Evolutionary conservation across 1,140 invertebrate genomes (phyloP).

Genomic region (Neocloeon triangulifer): DNA sequence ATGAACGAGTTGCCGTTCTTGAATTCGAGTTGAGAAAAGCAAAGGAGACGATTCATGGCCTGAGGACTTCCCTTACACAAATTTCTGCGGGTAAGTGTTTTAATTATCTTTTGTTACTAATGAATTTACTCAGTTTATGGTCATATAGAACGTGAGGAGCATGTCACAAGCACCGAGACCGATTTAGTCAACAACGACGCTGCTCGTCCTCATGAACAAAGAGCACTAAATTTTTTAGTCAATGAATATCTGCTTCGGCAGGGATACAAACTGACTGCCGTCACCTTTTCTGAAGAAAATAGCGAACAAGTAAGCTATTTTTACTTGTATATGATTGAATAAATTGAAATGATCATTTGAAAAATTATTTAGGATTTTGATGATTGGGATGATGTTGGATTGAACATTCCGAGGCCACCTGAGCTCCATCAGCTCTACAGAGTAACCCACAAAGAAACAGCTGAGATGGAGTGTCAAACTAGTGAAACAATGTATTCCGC

Average conservation of each 20-base stretch:
- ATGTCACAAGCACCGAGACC: conserved; percentile 8
- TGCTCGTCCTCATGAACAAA: conserved; percentile 62
- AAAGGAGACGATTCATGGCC: conserved; percentile 59
- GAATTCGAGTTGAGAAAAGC: conserved; percentile 81
- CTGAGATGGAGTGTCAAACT: conserved; percentile 1
- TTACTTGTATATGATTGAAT: neutral
- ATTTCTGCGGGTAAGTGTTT: too few species aligned
- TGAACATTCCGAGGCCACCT: conserved; percentile 63
- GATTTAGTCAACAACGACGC: conserved; percentile 20
- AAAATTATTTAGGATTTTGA: conserved; percentile 51
- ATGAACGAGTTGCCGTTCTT: conserved; percentile 59
- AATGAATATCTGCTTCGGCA: conserved; percentile 66
- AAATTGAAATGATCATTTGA: conserved; percentile 1
- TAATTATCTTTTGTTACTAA: neutral
- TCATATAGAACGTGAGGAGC: conserved; percentile 1
- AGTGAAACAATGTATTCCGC: too few species aligned
- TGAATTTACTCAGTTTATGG: too few species aligned
- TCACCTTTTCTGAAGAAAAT: conserved; percentile 84
- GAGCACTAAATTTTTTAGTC: conserved; percentile 68
- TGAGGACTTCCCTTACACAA: conserved; percentile 57
- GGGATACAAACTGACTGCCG: conserved; percentile 71
- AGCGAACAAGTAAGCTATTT: conserved; percentile 41
- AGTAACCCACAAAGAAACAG: conserved; percentile 27
- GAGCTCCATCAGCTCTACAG: conserved; percentile 54
- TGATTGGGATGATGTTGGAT: conserved; percentile 80